Conservation (phyloP, 2,113 vertebrate genomes). For the Perccottus glenii region DNA sequence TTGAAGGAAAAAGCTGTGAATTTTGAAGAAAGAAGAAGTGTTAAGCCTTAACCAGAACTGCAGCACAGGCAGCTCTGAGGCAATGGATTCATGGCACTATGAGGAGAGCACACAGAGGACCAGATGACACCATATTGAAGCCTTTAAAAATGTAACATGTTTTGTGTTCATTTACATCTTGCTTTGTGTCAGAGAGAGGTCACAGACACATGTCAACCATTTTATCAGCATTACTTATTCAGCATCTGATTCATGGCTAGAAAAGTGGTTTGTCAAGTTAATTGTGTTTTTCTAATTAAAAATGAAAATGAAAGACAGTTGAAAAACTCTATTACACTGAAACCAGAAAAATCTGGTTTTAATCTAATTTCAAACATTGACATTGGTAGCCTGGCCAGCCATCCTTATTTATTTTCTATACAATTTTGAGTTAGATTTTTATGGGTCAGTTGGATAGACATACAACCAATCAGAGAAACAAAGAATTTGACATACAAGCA, state of each 20-base stretch:
- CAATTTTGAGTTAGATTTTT: too few relatives aligned
- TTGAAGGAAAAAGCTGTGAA: neutral
- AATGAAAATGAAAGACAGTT: neutral
- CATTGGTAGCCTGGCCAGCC: too few relatives aligned
- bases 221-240: neutral
- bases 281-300: neutral
- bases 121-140: conserved; percentile 64
- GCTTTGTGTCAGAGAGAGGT: conserved; percentile 52
- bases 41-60: conserved; percentile 1
- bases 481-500: too few relatives aligned
- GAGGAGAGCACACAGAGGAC: conserved; percentile 42
- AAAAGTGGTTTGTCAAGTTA: neutral
- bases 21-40: neutral
- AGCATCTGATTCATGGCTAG: neutral
- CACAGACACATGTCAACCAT: conserved; percentile 9
- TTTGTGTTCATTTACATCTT: conserved; percentile 51
- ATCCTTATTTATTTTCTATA: too few relatives aligned
- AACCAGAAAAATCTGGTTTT: neutral
- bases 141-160: conserved; percentile 55
- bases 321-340: neutral
- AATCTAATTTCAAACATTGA: too few relatives aligned
- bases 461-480: too few relatives aligned
- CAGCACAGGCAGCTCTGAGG: conserved; percentile 41
- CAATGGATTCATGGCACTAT: conserved; percentile 30
- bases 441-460: too few relatives aligned